Percentiles rank a stretch among this genome's conserved stretches.
phyloP scores from a whole-genome alignment of 1,140 invertebrate genomes.

The Ceratosolen fusciceps region DNA sequence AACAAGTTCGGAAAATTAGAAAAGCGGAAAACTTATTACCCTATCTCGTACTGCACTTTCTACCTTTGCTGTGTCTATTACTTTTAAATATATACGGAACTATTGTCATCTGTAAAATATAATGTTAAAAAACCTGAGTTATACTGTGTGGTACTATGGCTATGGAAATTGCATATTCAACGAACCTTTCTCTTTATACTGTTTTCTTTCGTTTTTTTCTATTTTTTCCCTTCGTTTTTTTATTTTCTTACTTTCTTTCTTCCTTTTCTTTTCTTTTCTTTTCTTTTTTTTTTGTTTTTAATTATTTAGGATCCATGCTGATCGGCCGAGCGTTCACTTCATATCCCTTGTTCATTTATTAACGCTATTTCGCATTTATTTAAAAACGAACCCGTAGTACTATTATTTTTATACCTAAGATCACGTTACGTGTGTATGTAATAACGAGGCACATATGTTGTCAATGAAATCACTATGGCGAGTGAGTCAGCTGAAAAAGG shows the following conservation, averaged over 20 bases:
- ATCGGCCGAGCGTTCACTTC: constrained; percentile 18
- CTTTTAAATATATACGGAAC: constrained; percentile 64
- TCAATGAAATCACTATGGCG: constrained; percentile 50
- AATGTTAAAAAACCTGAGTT: constrained; percentile 73
- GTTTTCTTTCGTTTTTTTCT: too few relatives aligned
- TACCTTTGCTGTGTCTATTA: constrained; percentile 37
- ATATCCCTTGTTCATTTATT: constrained; percentile 37
- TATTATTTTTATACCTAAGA: constrained; percentile 48
- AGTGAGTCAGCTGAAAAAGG: constrained; percentile 44
- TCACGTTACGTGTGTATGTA: constrained; percentile 45
- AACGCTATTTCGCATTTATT: constrained; percentile 43
- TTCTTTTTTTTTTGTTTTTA: constrained; percentile 29
- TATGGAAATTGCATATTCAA: constrained; percentile 63
- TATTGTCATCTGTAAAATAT: constrained; percentile 74
- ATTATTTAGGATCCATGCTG: constrained; percentile 36
- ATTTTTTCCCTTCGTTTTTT: too few relatives aligned
- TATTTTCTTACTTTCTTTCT: too few relatives aligned
- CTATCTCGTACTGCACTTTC: constrained; percentile 1
- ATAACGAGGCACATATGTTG: constrained; percentile 49
- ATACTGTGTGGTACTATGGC: constrained; percentile 73
- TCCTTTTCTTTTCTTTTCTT: too few relatives aligned
- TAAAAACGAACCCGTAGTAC: constrained; percentile 47
- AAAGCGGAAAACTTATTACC: neutral
- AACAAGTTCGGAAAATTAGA: constrained; percentile 20
- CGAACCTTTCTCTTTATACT: constrained; percentile 30